phyloP scores from a whole-genome alignment of 2,113 vertebrate species.

The Oostethus manadensis region DNA sequence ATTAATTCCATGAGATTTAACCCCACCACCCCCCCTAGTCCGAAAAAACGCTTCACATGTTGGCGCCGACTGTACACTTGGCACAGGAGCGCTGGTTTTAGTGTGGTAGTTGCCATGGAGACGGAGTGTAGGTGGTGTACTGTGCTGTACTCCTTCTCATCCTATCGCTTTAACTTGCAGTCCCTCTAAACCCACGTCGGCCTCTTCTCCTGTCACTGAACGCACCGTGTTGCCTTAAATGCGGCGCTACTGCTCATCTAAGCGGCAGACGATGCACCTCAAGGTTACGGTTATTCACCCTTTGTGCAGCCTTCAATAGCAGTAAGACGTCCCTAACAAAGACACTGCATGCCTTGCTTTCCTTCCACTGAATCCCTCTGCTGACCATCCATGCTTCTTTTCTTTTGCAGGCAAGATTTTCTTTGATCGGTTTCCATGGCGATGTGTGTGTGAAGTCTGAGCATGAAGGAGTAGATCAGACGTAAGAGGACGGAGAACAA shows the following conservation, averaged over 20 bases:
- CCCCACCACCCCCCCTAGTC: background rate
- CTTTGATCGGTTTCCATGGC: conserved; percentile 72
- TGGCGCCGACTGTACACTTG: conserved; percentile 52
- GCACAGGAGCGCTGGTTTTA: conserved; percentile 58
- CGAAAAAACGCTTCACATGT: background rate
- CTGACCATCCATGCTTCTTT: conserved; percentile 27
- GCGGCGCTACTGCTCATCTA: background rate
- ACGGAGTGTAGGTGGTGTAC: conserved; percentile 70
- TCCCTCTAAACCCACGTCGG: conserved; percentile 1
- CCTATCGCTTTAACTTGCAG: background rate
- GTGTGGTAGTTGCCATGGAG: conserved; percentile 70
- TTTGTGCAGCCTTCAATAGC: background rate
- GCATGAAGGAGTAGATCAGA: conserved; percentile 29
- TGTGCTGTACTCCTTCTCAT: conserved; percentile 59
- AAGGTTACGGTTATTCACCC: background rate
- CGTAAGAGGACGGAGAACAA: background rate
- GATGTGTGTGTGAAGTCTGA: conserved; percentile 45
- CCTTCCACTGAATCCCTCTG: conserved; percentile 9
- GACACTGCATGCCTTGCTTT: background rate
- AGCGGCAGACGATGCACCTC: background rate
- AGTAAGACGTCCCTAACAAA: no score
- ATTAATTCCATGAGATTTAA: conserved; percentile 2
- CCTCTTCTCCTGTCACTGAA: background rate
- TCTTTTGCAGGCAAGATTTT: conserved; percentile 43
- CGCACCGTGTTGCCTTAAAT: background rate